phyloP scores from a whole-genome alignment of 2,113 vertebrate genomes.

The Abramis brama region DNA sequence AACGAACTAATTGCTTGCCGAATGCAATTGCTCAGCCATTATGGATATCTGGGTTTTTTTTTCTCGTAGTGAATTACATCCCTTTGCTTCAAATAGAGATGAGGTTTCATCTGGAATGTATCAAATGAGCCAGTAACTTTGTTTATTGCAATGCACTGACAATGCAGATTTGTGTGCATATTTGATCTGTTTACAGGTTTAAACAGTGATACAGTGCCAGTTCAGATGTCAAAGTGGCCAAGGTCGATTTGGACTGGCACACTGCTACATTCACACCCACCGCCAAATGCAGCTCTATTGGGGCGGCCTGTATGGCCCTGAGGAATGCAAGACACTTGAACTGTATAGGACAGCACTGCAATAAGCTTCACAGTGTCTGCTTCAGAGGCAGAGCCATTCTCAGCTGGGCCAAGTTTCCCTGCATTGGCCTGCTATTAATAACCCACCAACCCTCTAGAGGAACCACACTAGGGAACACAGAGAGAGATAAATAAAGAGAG shows the following conservation, averaged over 20 bases:
- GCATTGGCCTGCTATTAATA: constrained; percentile 65
- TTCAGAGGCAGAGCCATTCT: constrained; percentile 53
- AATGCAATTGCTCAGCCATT: constrained; percentile 28
- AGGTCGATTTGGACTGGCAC: not conserved
- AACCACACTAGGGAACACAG: constrained; percentile 47
- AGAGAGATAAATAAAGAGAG: constrained; percentile 44
- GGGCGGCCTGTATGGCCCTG: constrained; percentile 59
- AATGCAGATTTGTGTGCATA: constrained; percentile 1
- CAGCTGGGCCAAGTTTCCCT: constrained; percentile 51
- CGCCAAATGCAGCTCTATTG: constrained; percentile 63
- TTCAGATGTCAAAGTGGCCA: not conserved
- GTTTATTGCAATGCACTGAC: not conserved
- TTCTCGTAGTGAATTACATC: not conserved
- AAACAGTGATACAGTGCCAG: not conserved
- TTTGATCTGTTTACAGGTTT: not conserved
- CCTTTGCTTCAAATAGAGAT: constrained; percentile 22
- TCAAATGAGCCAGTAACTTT: constrained; percentile 20
- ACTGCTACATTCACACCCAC: constrained; percentile 61
- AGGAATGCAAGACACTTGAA: constrained; percentile 59
- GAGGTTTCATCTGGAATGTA: constrained; percentile 7
- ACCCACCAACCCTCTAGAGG: constrained; percentile 58
- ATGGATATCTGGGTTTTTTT: constrained; percentile 5
- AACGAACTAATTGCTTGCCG: constrained; percentile 19
- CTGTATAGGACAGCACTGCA: constrained; percentile 54
- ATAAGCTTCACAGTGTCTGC: constrained; percentile 60